A percentile compares a stretch with the other conserved stretches of the same genome.
Conservation (phyloP, 2,888 invertebrate species). For the Hydraecia micacea region DNA sequence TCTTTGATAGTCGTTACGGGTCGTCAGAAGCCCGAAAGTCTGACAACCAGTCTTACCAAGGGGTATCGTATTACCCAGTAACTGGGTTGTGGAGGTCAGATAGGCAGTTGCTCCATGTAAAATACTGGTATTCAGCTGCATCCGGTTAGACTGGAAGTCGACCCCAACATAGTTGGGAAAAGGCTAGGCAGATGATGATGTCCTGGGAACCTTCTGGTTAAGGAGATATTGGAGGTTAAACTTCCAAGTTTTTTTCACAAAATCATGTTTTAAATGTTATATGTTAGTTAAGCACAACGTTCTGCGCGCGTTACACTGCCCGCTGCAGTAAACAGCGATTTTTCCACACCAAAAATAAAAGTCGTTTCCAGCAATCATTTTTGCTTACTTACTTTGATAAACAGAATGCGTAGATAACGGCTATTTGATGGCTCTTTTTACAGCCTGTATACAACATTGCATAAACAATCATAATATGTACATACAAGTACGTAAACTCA, state of each 20-base stretch:
- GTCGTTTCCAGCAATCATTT: neutral
- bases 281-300: neutral
- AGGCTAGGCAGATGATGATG: too few species aligned
- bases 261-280: neutral
- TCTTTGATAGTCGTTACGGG: too few species aligned
- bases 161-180: too few species aligned
- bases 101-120: too few species aligned
- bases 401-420: neutral
- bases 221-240: neutral
- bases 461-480: conserved; percentile 52
- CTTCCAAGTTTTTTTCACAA: too few species aligned
- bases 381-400: neutral
- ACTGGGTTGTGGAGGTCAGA: too few species aligned
- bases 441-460: conserved; percentile 40
- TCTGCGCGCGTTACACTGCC: neutral
- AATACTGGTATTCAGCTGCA: too few species aligned
- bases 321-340: neutral
- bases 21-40: too few species aligned
- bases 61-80: too few species aligned
- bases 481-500: conserved; percentile 33
- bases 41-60: too few species aligned
- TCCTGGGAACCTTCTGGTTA: neutral
- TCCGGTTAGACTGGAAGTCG: too few species aligned
- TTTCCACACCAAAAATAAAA: neutral
- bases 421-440: neutral